phyloP scores from a whole-genome alignment of 2,797 vertebrate species.

The Ispidina picta region DNA sequence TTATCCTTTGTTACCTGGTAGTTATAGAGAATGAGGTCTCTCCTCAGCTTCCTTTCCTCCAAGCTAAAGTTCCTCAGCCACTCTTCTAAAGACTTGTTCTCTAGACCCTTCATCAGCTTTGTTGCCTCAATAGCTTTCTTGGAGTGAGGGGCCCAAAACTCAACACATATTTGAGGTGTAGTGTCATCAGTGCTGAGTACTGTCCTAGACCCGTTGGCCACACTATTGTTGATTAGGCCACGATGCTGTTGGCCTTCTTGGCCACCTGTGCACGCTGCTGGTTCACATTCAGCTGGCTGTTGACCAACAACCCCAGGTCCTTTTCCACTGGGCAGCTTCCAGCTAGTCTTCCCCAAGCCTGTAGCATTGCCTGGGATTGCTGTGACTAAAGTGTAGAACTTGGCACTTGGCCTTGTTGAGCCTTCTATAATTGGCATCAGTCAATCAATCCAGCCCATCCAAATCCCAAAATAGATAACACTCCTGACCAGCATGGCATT shows the following conservation, averaged over 20 bases:
- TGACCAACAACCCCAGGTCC: neutral
- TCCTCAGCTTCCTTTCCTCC: no score
- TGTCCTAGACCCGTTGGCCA: neutral
- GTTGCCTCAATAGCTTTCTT: neutral
- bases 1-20: no score
- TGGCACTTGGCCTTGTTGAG: neutral
- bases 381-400: neutral
- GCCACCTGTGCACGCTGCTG: neutral
- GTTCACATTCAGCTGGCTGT: neutral
- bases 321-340: neutral
- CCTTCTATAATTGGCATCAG: neutral
- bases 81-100: neutral
- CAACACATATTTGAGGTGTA: no score
- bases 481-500: neutral
- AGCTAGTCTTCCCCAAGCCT: neutral
- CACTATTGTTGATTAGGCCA: neutral
- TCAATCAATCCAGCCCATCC: neutral
- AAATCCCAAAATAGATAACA: neutral
- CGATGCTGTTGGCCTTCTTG: neutral
- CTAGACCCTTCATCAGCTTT: neutral
- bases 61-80: neutral
- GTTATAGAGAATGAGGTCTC: no score
- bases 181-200: neutral
- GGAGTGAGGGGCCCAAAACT: neutral
- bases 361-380: neutral